Percentiles rank a stretch among this genome's conserved stretches.
Conservation (phyloP, 2,888 invertebrate genomes). For the Parelbella ahira region DNA sequence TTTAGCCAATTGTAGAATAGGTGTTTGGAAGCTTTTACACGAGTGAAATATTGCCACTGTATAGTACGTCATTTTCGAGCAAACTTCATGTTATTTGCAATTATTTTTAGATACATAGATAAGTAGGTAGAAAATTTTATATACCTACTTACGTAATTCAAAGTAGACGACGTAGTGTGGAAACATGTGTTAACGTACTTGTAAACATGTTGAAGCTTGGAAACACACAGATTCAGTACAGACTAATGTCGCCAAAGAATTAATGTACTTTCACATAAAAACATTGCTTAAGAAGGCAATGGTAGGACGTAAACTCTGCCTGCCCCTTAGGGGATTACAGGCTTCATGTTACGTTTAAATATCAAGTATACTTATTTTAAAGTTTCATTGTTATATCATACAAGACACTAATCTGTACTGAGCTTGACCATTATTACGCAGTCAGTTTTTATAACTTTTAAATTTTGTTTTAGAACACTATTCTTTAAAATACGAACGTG, state of each 20-base stretch:
- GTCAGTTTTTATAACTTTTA: conserved; percentile 1
- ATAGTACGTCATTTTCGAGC: conserved; percentile 58
- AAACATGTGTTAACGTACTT: conserved; percentile 2
- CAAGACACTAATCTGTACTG: conserved; percentile 21
- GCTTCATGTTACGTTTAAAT: too few relatives aligned
- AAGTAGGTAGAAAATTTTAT: conserved; percentile 71
- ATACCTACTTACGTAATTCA: conserved; percentile 34
- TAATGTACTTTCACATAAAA: too few relatives aligned
- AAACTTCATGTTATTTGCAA: conserved; percentile 59
- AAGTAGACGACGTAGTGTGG: conserved; percentile 15
- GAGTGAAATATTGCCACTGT: conserved; percentile 64
- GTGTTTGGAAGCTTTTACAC: conserved; percentile 79
- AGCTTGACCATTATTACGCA: conserved; percentile 10
- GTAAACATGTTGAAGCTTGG: conserved; percentile 5
- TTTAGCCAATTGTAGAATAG: conserved; percentile 64
- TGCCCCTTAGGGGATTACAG: too few relatives aligned
- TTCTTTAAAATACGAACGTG: too few relatives aligned
- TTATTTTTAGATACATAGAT: conserved; percentile 47
- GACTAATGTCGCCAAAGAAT: background rate
- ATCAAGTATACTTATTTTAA: too few relatives aligned
- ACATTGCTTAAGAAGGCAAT: too few relatives aligned
- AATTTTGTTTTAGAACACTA: too few relatives aligned
- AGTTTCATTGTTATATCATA: too few relatives aligned
- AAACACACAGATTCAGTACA: conserved; percentile 16
- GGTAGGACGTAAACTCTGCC: too few relatives aligned